A percentile compares a stretch with the other conserved stretches of the same genome.
phyloP scores from a whole-genome alignment of 1,140 invertebrate species.

The Magallana angulata region DNA sequence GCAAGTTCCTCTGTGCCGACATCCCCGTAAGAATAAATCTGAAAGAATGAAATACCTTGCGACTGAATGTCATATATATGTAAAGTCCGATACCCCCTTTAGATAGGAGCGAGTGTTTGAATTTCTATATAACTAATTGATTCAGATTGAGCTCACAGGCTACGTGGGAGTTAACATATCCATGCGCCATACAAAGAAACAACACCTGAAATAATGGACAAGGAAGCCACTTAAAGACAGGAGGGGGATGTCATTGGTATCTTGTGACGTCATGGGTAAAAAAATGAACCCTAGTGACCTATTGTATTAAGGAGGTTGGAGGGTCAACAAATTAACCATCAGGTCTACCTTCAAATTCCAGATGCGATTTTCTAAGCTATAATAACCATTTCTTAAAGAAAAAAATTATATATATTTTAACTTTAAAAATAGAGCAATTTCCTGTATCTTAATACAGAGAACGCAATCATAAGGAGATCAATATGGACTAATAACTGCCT shows the following conservation, averaged over 20 bases:
- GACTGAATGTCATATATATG: conserved; percentile 19
- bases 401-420: too few species aligned
- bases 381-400: too few species aligned
- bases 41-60: conserved; percentile 18
- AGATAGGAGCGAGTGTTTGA: background rate
- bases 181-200: background rate
- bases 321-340: too few species aligned
- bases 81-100: background rate
- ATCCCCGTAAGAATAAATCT: background rate
- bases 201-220: background rate
- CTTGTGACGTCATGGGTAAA: background rate
- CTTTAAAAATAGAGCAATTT: too few species aligned
- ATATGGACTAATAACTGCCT: too few species aligned
- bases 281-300: too few species aligned
- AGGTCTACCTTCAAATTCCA: too few species aligned
- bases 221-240: background rate
- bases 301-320: too few species aligned
- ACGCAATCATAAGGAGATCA: too few species aligned
- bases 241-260: background rate
- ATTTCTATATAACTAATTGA: conserved; percentile 27
- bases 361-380: too few species aligned
- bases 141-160: background rate
- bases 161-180: conserved; percentile 20
- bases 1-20: background rate
- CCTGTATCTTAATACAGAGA: too few species aligned